A percentile compares a stretch with the other conserved stretches of the same genome.
These are phyloP conservation scores for Callionymus lyra DNA, from an alignment of 2,113 vertebrate species.

Conservation along the genomic window DNA sequence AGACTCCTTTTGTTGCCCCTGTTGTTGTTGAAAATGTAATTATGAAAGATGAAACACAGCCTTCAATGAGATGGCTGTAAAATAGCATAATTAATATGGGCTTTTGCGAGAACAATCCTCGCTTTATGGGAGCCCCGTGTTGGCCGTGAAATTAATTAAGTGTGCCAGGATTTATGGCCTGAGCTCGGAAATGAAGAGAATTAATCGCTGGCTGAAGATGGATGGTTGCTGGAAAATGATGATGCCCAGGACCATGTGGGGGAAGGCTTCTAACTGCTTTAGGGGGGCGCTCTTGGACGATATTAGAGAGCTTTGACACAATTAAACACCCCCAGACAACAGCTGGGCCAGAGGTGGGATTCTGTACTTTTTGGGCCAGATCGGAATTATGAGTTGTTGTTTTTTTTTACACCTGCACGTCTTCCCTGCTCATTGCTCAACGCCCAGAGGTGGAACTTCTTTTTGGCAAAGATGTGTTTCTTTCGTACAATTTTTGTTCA, in stretches of 20 bases:
- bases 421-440: constrained; percentile 5
- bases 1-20: constrained; percentile 78
- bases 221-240: constrained; percentile 95
- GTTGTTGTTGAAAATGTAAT: constrained; percentile 94
- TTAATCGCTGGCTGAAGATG: constrained; percentile 97
- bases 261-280: constrained; percentile 85
- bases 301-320: constrained; percentile 78
- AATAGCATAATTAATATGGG: constrained; percentile 99
- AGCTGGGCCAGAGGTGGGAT: constrained; percentile 76
- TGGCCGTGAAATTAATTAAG: constrained; percentile 99
- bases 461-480: constrained; percentile 10
- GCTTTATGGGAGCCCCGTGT: constrained; percentile 91
- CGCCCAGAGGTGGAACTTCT: constrained; percentile 4
- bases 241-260: constrained; percentile 77
- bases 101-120: constrained; percentile 97
- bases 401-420: constrained; percentile 33
- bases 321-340: constrained; percentile 87
- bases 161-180: constrained; percentile 99
- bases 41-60: constrained; percentile 99
- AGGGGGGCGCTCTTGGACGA: constrained; percentile 78
- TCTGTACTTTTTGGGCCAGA: constrained; percentile 56
- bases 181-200: constrained; percentile 89
- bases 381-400: constrained; percentile 33
- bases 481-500: no score
- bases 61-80: constrained; percentile 98